phyloP scores from a whole-genome alignment of 2,797 vertebrate genomes.

The Coregonus sp. region DNA sequence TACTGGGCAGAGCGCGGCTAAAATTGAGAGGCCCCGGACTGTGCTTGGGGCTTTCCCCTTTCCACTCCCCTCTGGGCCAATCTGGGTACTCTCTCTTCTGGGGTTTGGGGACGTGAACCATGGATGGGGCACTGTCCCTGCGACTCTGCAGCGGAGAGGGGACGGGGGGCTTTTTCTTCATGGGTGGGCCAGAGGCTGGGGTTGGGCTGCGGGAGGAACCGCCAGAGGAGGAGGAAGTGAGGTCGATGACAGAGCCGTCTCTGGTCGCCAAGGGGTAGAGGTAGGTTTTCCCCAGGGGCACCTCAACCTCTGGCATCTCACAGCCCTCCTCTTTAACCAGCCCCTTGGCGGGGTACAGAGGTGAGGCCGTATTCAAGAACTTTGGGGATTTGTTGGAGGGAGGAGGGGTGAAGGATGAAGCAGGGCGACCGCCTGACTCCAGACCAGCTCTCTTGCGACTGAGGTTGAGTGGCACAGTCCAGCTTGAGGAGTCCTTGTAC shows the following conservation, averaged over 20 bases:
- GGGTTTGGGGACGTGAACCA: background rate
- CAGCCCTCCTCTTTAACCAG: background rate
- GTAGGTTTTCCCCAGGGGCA: background rate
- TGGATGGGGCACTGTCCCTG: background rate
- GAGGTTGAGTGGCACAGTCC: conserved; percentile 64
- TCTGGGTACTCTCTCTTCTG: background rate
- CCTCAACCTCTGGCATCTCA: background rate
- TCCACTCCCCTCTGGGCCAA: background rate
- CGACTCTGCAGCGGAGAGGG: background rate
- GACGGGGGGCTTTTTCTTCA: background rate
- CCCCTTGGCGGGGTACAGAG: conserved; percentile 8
- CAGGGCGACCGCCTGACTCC: background rate
- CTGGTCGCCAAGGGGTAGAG: no score
- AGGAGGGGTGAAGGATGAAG: background rate
- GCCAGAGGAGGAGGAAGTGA: background rate
- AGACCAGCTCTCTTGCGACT: background rate
- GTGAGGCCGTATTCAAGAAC: conserved; percentile 6
- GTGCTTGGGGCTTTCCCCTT: background rate
- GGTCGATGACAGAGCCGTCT: conserved; percentile 4
- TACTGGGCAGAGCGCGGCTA: background rate
- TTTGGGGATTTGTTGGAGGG: conserved; percentile 3
- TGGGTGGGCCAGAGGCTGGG: background rate
- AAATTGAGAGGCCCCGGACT: conserved; percentile 8
- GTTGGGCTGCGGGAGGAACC: background rate
- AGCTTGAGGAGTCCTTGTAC: conserved; percentile 65